These are phyloP conservation scores for Stenchaetothrips biformis DNA, from an alignment of 2,888 invertebrate species.

Conservation along the genomic window DNA sequence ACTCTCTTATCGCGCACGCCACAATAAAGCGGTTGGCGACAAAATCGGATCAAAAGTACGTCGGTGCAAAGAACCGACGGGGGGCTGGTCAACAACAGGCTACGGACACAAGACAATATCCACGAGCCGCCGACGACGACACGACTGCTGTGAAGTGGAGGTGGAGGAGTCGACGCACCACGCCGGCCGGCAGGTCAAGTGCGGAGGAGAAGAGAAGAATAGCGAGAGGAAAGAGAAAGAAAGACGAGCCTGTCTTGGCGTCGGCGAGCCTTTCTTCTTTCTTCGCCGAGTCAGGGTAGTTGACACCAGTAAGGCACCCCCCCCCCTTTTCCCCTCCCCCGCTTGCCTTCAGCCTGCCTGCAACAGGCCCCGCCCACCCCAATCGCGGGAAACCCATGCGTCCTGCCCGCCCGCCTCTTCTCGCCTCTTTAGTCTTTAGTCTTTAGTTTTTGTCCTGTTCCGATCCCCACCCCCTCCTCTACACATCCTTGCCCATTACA, in stretches of 20 bases:
- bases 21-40: too few relatives aligned
- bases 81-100: too few relatives aligned
- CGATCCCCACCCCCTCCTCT: neutral
- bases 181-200: neutral
- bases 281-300: neutral
- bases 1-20: too few relatives aligned
- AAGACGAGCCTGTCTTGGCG: neutral
- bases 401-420: neutral
- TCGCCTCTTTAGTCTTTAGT: too few relatives aligned
- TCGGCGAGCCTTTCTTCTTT: neutral
- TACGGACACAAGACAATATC: too few relatives aligned
- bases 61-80: too few relatives aligned
- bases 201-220: neutral
- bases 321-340: neutral
- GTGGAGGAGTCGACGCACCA: too few relatives aligned
- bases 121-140: too few relatives aligned
- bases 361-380: neutral
- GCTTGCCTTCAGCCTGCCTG: neutral
- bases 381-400: neutral
- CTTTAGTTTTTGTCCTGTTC: constrained; percentile 20
- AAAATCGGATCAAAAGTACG: too few relatives aligned
- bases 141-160: too few relatives aligned
- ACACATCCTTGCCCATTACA: neutral
- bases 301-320: neutral
- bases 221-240: neutral